Percentiles rank a stretch among this genome's conserved stretches.
These are phyloP conservation scores for Megamerina dolium DNA, from an alignment of 2,888 invertebrate genomes.

Conservation along the genomic window DNA sequence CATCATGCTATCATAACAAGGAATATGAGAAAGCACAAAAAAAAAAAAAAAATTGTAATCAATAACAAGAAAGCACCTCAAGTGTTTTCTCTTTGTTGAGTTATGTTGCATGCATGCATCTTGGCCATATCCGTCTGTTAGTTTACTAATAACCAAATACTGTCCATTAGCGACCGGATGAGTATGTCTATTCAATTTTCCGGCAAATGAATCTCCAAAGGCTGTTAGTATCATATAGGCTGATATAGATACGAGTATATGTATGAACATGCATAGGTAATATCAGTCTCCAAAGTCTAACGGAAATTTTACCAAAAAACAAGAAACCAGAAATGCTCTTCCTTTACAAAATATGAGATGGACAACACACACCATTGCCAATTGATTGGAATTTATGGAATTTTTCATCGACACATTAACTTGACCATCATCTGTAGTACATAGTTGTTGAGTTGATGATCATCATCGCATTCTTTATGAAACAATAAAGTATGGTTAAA, in stretches of 20 bases:
- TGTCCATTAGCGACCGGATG: constrained; percentile 29
- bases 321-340: constrained; percentile 16
- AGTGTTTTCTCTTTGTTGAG: constrained; percentile 1
- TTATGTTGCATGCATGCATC: constrained; percentile 26
- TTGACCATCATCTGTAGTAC: not conserved
- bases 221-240: too few relatives aligned
- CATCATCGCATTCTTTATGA: constrained; percentile 9
- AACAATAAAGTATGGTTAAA: not conserved
- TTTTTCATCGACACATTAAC: constrained; percentile 9
- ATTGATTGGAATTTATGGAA: constrained; percentile 41
- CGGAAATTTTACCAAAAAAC: constrained; percentile 11
- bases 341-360: constrained; percentile 11
- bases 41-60: constrained; percentile 3
- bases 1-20: constrained; percentile 43
- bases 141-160: constrained; percentile 13
- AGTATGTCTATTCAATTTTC: constrained; percentile 41
- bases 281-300: constrained; percentile 14
- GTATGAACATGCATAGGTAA: too few relatives aligned
- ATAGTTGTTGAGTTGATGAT: not conserved
- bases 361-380: constrained; percentile 27
- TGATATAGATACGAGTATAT: too few relatives aligned
- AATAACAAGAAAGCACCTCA: constrained; percentile 9
- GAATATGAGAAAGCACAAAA: constrained; percentile 4
- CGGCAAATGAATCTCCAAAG: constrained; percentile 29
- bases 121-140: constrained; percentile 33